Percentiles rank a stretch among this genome's conserved stretches.
phyloP scores from a whole-genome alignment of 2,888 invertebrate genomes.

The Drosophila recens region DNA sequence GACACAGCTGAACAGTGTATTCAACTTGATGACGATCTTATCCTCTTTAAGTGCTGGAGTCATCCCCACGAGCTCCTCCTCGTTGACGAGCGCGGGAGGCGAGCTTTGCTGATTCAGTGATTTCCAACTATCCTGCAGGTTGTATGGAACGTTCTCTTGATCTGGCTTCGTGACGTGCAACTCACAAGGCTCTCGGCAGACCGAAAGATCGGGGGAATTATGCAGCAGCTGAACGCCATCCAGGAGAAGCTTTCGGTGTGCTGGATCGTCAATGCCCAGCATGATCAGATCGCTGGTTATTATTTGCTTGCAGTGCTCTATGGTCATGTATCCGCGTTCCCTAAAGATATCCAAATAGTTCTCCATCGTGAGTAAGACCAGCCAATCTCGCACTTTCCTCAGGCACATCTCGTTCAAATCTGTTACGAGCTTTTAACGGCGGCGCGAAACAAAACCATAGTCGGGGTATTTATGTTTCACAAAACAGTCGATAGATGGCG shows the following conservation, averaged over 20 bases:
- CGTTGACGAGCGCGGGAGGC: not conserved
- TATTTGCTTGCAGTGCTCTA: constrained; percentile 44
- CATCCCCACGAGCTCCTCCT: not conserved
- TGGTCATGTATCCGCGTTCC: constrained; percentile 43
- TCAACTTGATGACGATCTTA: not conserved
- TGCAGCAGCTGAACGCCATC: constrained; percentile 48
- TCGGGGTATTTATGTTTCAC: too few species aligned
- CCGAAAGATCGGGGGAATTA: constrained; percentile 26
- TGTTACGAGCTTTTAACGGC: not conserved
- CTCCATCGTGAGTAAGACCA: constrained; percentile 62
- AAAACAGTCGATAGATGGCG: too few species aligned
- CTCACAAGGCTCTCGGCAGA: constrained; percentile 37
- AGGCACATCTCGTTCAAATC: constrained; percentile 43
- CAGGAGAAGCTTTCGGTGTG: constrained; percentile 48
- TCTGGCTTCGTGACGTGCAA: constrained; percentile 5
- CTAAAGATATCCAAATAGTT: constrained; percentile 37
- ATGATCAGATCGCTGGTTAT: constrained; percentile 40
- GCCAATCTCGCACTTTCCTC: constrained; percentile 59
- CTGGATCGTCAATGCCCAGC: constrained; percentile 45
- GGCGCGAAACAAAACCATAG: constrained; percentile 25
- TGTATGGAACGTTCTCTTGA: not conserved
- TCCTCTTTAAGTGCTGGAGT: not conserved
- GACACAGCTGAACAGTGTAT: not conserved
- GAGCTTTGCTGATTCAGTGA: not conserved
- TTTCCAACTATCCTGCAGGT: not conserved